Base-by-base conservation (phyloP, 2,113 vertebrate genomes). In the Rhegmatorhina hoffmannsi region DNA sequence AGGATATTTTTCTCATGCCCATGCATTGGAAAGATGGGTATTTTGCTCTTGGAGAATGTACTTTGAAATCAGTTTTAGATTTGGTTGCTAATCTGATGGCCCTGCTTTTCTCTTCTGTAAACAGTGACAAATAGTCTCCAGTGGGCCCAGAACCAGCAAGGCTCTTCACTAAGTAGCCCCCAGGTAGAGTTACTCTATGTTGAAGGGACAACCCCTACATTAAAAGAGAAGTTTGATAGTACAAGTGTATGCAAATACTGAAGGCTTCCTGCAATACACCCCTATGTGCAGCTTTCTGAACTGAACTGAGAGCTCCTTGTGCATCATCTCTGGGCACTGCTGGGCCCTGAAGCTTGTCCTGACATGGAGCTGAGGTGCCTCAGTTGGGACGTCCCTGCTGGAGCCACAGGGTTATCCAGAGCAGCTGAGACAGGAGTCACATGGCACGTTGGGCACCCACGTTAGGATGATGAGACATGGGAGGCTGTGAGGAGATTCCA, bases 61-160 rank as follows among this genome's bases (percentile, higher is more conserved):
- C 63, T 91, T 87, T 79, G 62, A 95, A 94, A 90, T 43, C 64
- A 62, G 62, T 68, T 87, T 89, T 60, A 46, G 38, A 58, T 80
- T 69, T 67, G 64, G 59, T 90, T 92, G 67, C 81, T 91, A 79
- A 82, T 63, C 58, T 82, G 49, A 28, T 31, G 60, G 40, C 67
- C 33, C 55, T 62, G 66, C 49, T 90, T 92, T 84, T 56, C 60
- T 78, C 43, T 83, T 82, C 89, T 63, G 77, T 69, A 90, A 85
- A 87, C 50, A 76, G 43, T 29, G 34, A 77, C 66, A 73, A 43
- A 43, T 15, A 15, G n/a, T 17, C 47, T 58, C 46, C 85, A 81
- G 15, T 9, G 15, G 84, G 77, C 60, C n/a, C 0, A 1, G 82
- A 43, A 28, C 75, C 75, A 85, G 62, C 70, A 66, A 59, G 38